Base-by-base conservation (phyloP, 1,140 invertebrate genomes). In the Pollicipes pollicipes region DNA sequence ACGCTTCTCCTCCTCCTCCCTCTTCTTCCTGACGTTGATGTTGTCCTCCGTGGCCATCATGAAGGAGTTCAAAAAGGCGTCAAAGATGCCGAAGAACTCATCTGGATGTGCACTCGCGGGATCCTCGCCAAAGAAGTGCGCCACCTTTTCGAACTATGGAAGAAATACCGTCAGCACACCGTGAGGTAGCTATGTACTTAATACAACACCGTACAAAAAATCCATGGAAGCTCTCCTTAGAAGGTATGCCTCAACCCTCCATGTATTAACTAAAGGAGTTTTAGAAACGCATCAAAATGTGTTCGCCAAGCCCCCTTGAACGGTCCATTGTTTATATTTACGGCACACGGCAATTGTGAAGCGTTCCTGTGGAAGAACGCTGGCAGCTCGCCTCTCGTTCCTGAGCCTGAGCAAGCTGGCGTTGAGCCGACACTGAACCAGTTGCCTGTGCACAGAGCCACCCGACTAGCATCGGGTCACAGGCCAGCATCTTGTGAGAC, bases 41-140 rank as follows among this genome's bases (percentile, higher is more conserved):
- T 95, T 95, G 76, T 97, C 94, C 68, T 88, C 85, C 74, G 88
- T 84, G 0, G 94, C 94, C 79, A 98, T 95, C 26, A 83, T 81
- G 73, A 98, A 87, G 13, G 90, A 85, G 69, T 85, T 85, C 2
- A 99, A 80, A 81, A 98, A 98, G 6, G 87, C 84, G 79, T 97
- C 93, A 74, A 98, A 90, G 30, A 93, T 90, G 16, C 91, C 92
- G 81, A 98, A 98, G 82, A 99, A 95, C 78, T 97, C 94, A 76
- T 98, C 95, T 0, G 95, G 94, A 76, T 95, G 91, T 29, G 89
- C 84, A 24, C 86, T 87, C 1, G 88, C 85, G 0, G 88, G 86
- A 76, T 96, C 93, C 80, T 97, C 94, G 28, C 93, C 94, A 79
- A 97, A 98, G 2, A 92, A 81, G 70, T 88, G 84, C 6, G 93